Base-by-base conservation (phyloP, 2,797 vertebrate genomes). In the Sebastes vulpes region DNA sequence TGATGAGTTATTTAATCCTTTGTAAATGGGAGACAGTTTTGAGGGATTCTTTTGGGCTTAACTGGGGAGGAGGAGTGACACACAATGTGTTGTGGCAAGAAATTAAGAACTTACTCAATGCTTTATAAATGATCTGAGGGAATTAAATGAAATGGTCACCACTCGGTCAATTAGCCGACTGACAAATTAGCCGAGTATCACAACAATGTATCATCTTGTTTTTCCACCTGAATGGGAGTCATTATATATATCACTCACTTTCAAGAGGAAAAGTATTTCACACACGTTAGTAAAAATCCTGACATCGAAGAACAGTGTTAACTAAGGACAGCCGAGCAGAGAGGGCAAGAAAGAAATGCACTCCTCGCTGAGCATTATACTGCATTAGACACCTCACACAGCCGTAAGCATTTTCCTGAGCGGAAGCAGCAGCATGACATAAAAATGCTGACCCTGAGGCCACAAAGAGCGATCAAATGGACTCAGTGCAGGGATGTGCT, bases 361-460 rank as follows among this genome's bases (percentile, higher is more conserved):
- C 75, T 78, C 72, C 65, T 82, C 35, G 10, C 74, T 23, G 54
- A 35, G 72, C 48, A n/a, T 29, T 20, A 28, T 46, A 46, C 38
- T 57, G 79, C 64, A 79, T 35, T 23, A 58, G 50, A 80, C 70
- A 78, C 65, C 66, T 77, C 65, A 76, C 63, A 63, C 28, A 18
- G 25, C 65, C 9, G 65, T 35, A 74, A 86, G 70, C 82, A 21
- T 70, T 87, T 81, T 76, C 69, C 70, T 59, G 50, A 50, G 66
- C 31, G 53, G 84, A 86, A 83, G 76, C 65, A 57, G 75, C 65
- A 57, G 60, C 50, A 18, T 16, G 74, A 65, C 52, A 76, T 38
- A 14, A 88, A 93, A 88, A 73, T 21, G 87, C 86, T 90, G 90
- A 92, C 81, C 74, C 84, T 16, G 29, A 65, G 68, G 80, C 84